phyloP scores from a whole-genome alignment of 2,113 vertebrate genomes.

The Raja brachyura region DNA sequence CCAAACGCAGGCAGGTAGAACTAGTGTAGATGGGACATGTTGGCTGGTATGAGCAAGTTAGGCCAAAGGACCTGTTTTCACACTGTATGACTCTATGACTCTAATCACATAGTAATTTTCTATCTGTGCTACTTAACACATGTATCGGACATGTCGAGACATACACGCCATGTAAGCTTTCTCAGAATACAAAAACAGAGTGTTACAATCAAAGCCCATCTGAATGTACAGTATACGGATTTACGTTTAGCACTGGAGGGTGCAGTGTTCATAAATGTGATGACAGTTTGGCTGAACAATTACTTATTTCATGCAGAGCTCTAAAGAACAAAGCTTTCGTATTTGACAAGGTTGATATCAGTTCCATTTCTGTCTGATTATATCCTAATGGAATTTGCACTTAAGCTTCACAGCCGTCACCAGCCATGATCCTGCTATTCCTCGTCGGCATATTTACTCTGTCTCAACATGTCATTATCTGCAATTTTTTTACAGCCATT shows the following conservation, averaged over 20 bases:
- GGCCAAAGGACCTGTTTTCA: no score
- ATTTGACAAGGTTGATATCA: conserved; percentile 33
- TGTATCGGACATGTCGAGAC: background rate
- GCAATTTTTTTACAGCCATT: conserved; percentile 19
- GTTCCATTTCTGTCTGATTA: conserved; percentile 31
- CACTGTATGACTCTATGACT: no score
- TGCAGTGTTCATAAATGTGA: conserved; percentile 24
- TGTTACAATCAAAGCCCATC: conserved; percentile 1
- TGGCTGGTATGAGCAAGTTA: no score
- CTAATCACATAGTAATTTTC: background rate
- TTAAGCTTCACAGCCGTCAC: conserved; percentile 24
- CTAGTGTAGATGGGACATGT: no score
- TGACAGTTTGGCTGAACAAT: conserved; percentile 34
- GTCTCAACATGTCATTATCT: conserved; percentile 29
- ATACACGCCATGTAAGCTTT: background rate
- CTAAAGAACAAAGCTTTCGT: conserved; percentile 26
- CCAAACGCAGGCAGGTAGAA: no score
- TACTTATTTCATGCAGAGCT: conserved; percentile 5
- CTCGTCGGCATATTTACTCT: conserved; percentile 3
- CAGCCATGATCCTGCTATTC: conserved; percentile 26
- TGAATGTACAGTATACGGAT: background rate
- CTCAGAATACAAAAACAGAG: background rate
- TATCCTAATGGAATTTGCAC: conserved; percentile 10
- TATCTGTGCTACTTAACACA: background rate
- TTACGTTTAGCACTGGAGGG: conserved; percentile 13